Conservation (phyloP, 2,113 vertebrate species). For the Amphilophus citrinellus region DNA sequence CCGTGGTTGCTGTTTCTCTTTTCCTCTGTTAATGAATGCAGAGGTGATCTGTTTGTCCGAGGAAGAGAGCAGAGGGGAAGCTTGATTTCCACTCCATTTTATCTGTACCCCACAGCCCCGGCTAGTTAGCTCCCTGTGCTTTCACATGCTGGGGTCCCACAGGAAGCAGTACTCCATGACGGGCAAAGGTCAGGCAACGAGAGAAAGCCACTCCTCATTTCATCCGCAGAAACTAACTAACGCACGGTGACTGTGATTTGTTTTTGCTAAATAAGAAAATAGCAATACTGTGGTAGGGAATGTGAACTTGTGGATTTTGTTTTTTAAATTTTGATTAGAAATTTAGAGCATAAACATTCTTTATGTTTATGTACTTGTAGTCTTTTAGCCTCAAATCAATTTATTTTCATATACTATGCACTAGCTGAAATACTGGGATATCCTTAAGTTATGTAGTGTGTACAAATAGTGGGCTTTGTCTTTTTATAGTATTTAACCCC, state of each 20-base stretch:
- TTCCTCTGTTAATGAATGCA: slow-evolving; percentile 74
- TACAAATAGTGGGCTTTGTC: fast-evolving
- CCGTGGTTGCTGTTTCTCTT: slow-evolving; percentile 60
- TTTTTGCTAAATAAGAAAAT: not conserved
- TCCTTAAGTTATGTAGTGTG: not conserved
- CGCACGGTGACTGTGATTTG: not conserved
- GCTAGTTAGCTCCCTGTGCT: slow-evolving; percentile 64
- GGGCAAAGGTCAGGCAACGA: slow-evolving; percentile 76
- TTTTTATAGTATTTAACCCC: not conserved
- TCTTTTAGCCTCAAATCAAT: not conserved
- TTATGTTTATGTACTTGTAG: not conserved
- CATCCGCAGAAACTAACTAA: slow-evolving; percentile 44
- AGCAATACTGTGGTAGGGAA: not conserved
- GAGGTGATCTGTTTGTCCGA: slow-evolving; percentile 76
- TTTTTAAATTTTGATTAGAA: not conserved
- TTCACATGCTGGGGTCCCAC: slow-evolving; percentile 75
- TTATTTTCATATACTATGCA: not conserved
- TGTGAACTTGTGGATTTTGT: not conserved
- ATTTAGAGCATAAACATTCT: not conserved
- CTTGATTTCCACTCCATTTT: slow-evolving; percentile 81
- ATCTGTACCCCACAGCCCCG: slow-evolving; percentile 74
- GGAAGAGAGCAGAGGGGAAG: slow-evolving; percentile 79
- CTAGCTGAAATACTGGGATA: not conserved
- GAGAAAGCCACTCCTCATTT: slow-evolving; percentile 62
- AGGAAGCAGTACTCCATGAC: slow-evolving; percentile 77